Conservation (phyloP, 2,888 invertebrate genomes). For the Nysson spinosus region DNA sequence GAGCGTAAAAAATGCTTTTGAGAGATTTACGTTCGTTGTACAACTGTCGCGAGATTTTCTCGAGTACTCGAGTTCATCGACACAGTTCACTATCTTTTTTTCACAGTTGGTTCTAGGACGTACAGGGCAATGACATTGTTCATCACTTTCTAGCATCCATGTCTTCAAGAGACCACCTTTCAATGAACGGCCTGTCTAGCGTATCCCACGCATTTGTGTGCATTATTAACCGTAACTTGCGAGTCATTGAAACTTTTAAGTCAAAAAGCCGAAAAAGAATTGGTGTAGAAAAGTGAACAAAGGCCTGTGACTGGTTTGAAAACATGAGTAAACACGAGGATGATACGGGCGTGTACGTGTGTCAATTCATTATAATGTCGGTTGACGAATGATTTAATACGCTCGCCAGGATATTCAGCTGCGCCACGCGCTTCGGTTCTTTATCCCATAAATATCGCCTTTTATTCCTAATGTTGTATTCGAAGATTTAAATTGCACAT, state of each 20-base stretch:
- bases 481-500: slow-evolving; percentile 42
- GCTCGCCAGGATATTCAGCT: slow-evolving; percentile 30
- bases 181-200: no score
- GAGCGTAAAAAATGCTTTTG: slow-evolving; percentile 50
- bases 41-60: slow-evolving; percentile 54
- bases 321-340: slow-evolving; percentile 25
- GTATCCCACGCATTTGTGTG: slow-evolving; percentile 18
- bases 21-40: slow-evolving; percentile 49
- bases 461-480: slow-evolving; percentile 26
- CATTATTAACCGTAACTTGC: slow-evolving; percentile 40
- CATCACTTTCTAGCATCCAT: no score
- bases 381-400: slow-evolving; percentile 33
- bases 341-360: slow-evolving; percentile 19
- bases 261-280: background rate
- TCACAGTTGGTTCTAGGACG: no score
- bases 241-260: slow-evolving; percentile 20
- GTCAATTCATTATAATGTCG: slow-evolving; percentile 34
- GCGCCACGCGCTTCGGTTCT: slow-evolving; percentile 23
- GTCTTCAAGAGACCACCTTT: no score
- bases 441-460: slow-evolving; percentile 11
- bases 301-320: slow-evolving; percentile 13
- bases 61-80: slow-evolving; percentile 31
- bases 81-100: no score
- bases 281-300: background rate
- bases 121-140: no score